phyloP scores from a whole-genome alignment of 2,113 vertebrate species.

The Oncorhynchus mykiss region DNA sequence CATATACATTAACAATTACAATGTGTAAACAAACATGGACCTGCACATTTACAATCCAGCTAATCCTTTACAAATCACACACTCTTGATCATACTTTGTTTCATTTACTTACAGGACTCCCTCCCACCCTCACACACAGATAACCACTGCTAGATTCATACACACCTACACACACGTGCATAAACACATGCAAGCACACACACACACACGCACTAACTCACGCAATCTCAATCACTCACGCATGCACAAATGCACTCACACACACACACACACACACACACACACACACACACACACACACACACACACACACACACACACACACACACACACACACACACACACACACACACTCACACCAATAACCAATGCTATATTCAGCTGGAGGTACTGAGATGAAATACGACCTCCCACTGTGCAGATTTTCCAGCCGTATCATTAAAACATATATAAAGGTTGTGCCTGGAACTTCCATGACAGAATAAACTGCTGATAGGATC shows the following conservation, averaged over 20 bases:
- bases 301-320: background rate
- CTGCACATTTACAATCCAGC: too few relatives aligned
- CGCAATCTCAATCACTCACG: background rate
- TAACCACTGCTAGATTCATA: background rate
- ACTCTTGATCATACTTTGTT: too few relatives aligned
- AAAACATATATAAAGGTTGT: too few relatives aligned
- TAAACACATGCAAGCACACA: background rate
- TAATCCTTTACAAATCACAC: too few relatives aligned
- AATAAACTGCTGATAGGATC: too few relatives aligned
- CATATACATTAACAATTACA: too few relatives aligned
- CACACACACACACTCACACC: background rate
- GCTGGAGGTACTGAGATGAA: conserved; percentile 17
- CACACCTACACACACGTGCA: conserved; percentile 4
- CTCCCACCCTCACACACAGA: too few relatives aligned
- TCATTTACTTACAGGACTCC: too few relatives aligned
- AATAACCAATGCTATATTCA: background rate
- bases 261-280: too few relatives aligned
- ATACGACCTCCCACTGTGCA: conserved; percentile 17
- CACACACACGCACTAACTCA: background rate
- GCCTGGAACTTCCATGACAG: too few relatives aligned
- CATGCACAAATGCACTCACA: background rate
- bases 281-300: conserved; percentile 1
- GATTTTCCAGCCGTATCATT: conserved; percentile 13
- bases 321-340: conserved; percentile 3
- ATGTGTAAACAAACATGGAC: too few relatives aligned